Evolutionary conservation across 2,888 invertebrate genomes (phyloP).

Genomic region (Chaetoderma sp.): DNA sequence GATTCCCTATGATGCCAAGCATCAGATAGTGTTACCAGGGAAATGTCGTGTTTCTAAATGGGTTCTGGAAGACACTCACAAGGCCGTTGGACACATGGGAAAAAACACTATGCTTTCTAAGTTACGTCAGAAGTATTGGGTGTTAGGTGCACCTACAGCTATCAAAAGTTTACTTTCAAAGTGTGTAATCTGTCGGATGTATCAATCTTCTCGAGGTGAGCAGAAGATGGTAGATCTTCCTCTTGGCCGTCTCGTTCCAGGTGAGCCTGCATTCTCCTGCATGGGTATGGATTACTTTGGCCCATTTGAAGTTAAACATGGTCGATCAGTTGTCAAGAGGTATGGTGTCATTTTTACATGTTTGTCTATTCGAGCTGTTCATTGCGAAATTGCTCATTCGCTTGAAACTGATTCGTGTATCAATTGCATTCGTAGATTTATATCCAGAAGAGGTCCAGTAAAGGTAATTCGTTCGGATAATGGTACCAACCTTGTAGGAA

Average conservation of each 20-base stretch:
- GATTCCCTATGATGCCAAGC: too few species aligned
- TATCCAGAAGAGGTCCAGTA: constrained; percentile 12
- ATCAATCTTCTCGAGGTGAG: not conserved
- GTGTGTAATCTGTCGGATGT: too few species aligned
- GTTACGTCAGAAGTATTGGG: constrained; percentile 18
- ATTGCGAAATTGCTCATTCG: constrained; percentile 21
- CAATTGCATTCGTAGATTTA: constrained; percentile 21
- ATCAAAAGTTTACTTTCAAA: too few species aligned
- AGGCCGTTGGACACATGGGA: not conserved
- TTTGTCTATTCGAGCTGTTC: constrained; percentile 20
- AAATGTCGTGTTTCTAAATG: not conserved
- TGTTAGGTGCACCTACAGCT: too few species aligned
- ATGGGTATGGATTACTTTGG: constrained; percentile 29
- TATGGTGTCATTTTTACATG: constrained; percentile 36
- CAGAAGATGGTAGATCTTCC: not conserved
- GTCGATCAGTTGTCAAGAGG: constrained; percentile 14
- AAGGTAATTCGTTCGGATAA: too few species aligned
- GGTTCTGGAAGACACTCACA: not conserved
- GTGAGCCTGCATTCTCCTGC: constrained; percentile 15
- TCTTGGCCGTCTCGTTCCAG: not conserved
- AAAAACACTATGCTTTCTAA: not conserved
- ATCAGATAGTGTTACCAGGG: not conserved
- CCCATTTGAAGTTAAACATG: constrained; percentile 23
- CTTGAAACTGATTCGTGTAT: constrained; percentile 21
- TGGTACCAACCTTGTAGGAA: constrained; percentile 33